Evolutionary conservation across 2,797 vertebrate species (phyloP).

Genomic region (Dallia pectoralis): DNA sequence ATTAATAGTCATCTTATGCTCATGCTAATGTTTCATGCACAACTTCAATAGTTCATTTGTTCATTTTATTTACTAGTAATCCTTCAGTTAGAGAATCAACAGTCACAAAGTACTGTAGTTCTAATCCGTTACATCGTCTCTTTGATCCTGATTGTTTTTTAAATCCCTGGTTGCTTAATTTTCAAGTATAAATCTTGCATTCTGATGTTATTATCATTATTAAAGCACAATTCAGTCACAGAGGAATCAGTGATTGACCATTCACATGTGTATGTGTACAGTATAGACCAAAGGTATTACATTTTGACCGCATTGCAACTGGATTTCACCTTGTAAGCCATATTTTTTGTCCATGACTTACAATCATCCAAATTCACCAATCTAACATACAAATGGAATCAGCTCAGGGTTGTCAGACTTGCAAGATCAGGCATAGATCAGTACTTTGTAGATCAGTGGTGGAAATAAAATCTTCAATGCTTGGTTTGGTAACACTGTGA

Average conservation of each 20-base stretch:
- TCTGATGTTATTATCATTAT: slow-evolving; percentile 6
- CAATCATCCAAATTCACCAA: neutral
- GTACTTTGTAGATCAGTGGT: neutral
- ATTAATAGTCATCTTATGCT: slow-evolving; percentile 54
- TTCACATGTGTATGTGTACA: slow-evolving; percentile 3
- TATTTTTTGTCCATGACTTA: neutral
- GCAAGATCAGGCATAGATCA: neutral
- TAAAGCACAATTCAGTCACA: neutral
- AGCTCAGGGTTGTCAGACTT: neutral
- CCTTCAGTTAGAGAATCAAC: slow-evolving; percentile 19
- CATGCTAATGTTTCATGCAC: slow-evolving; percentile 65
- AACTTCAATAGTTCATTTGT: slow-evolving; percentile 48
- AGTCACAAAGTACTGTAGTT: neutral
- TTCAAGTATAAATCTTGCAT: neutral
- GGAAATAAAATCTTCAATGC: slow-evolving; percentile 15
- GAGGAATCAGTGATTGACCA: slow-evolving; percentile 11
- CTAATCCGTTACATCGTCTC: slow-evolving; percentile 18
- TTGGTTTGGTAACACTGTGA: slow-evolving; percentile 18
- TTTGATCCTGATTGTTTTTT: slow-evolving; percentile 20
- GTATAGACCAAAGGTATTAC: neutral
- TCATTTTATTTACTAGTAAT: slow-evolving; percentile 26
- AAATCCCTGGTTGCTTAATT: slow-evolving; percentile 2
- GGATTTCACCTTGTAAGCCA: slow-evolving; percentile 2
- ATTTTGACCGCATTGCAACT: neutral
- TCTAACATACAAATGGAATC: neutral